phyloP scores from a whole-genome alignment of 2,113 vertebrate species.

The Pelecanus crispus region DNA sequence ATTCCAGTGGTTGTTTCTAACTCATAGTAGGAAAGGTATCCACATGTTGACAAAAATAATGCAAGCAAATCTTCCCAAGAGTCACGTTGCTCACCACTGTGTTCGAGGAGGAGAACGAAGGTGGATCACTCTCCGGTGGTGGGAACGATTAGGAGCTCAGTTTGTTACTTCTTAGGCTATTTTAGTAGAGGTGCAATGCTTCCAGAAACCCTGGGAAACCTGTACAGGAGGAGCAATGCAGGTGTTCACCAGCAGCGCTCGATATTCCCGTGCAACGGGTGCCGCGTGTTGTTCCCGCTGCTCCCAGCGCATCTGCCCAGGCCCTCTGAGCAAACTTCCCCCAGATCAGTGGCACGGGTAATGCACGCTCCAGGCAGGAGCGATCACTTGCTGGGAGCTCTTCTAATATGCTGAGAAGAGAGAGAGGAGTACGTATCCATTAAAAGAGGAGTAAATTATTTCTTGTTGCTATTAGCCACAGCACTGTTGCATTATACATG shows the following conservation, averaged over 20 bases:
- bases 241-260: fast-evolving
- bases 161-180: fast-evolving
- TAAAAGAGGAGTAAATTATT: not conserved
- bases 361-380: not conserved
- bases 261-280: fast-evolving
- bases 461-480: not conserved
- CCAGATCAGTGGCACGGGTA: fast-evolving
- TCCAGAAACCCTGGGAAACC: fast-evolving
- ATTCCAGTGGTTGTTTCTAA: not conserved
- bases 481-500: not conserved
- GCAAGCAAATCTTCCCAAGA: not conserved
- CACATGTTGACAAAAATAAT: fast-evolving
- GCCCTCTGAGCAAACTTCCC: not conserved
- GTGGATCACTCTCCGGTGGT: fast-evolving
- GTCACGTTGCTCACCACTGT: fast-evolving
- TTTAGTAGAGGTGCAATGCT: too few relatives aligned
- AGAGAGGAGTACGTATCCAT: not conserved
- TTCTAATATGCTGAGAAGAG: not conserved
- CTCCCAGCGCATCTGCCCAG: fast-evolving
- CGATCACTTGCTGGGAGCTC: not conserved
- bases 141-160: not conserved
- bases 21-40: not conserved
- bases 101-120: not conserved
- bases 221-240: fast-evolving
- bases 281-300: fast-evolving